Base-by-base conservation (phyloP, 1,140 invertebrate genomes). In the Dryas iulia region DNA sequence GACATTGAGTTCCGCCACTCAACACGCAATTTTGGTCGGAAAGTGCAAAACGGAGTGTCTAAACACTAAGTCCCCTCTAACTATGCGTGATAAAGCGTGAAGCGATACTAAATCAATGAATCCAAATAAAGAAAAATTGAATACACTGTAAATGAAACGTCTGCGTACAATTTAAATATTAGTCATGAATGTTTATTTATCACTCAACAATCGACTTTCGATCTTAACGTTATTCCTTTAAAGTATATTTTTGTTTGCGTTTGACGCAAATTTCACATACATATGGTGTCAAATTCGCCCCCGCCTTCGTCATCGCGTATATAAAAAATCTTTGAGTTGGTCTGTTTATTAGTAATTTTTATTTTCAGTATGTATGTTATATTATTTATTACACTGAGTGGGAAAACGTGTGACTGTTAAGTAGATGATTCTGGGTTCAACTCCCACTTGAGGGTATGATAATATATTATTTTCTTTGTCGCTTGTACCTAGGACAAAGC, bases 261-360 rank as follows among this genome's bases (percentile, higher is more conserved):
- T 56, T 65, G 14, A 31, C n/a, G 39, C 39, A 39, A 75, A 77
- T 79, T 59, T 67, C 58, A n/a, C n/a, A 57, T 76, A 74, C 78
- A 80, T 72, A 80, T 82, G 76, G 68, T 78, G 73, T 78, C 70
- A 71, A 69, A 77, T 66, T 61, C 63, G 72, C 75, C 76, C 78
- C 79, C 77, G 72, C 67, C 67, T 69, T 74, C 81, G 81, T 84
- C 84, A 82, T 79, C 70, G 71, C 39, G 35, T 39, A 28, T 35
- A 35, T 35, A 35, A 14, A 35, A 35, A 35, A 14, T 12, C 33
- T 35, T 35, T n/a, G 8, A 35, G 33, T 35, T 35, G 33, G 33
- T 35, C 33, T 35, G 12, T 35, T 35, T 35, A 35, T 35, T 31
- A 31, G 10, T n/a, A 31, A 31, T 1, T 31, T 4, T 1, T 31